These are phyloP conservation scores for Drosophila kurseongensis DNA, from an alignment of 1,140 invertebrate species.

Conservation along the genomic window DNA sequence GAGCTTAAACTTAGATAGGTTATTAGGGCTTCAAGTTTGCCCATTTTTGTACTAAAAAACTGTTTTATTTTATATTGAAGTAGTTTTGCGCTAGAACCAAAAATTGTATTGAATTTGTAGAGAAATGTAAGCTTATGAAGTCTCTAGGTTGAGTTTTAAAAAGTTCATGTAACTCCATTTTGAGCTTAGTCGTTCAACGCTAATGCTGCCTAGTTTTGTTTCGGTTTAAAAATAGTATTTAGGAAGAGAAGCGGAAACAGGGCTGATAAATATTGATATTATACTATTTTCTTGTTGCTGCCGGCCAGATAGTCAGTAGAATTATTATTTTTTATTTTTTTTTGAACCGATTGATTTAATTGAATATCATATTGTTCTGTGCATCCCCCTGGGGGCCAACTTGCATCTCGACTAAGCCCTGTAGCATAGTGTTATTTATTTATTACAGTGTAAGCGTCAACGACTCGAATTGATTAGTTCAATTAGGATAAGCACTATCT, in stretches of 20 bases:
- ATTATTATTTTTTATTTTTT: conserved; percentile 17
- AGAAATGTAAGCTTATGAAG: neutral
- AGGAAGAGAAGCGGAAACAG: too few species aligned
- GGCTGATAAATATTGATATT: neutral
- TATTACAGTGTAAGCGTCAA: conserved; percentile 20
- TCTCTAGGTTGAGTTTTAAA: too few species aligned
- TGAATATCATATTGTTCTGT: conserved; percentile 1
- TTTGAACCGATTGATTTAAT: neutral
- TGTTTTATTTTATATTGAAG: neutral
- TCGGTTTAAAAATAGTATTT: neutral
- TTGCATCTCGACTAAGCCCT: conserved; percentile 5
- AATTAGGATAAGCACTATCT: conserved; percentile 13
- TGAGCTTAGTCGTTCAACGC: conserved; percentile 5
- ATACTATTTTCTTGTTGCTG: neutral
- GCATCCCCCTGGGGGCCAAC: neutral
- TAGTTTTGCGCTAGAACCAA: conserved; percentile 7
- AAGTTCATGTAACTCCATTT: neutral
- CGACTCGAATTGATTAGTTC: conserved; percentile 42
- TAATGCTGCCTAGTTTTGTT: neutral
- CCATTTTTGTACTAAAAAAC: neutral
- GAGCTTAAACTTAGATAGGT: neutral
- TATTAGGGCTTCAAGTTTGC: too few species aligned
- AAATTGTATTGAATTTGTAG: neutral
- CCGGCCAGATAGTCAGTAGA: conserved; percentile 45
- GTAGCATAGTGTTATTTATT: conserved; percentile 46